A percentile compares a stretch with the other conserved stretches of the same genome.
These are phyloP conservation scores for Phataginus tricuspis DNA, from an alignment of 2,797 vertebrate species.

Conservation along the genomic window DNA sequence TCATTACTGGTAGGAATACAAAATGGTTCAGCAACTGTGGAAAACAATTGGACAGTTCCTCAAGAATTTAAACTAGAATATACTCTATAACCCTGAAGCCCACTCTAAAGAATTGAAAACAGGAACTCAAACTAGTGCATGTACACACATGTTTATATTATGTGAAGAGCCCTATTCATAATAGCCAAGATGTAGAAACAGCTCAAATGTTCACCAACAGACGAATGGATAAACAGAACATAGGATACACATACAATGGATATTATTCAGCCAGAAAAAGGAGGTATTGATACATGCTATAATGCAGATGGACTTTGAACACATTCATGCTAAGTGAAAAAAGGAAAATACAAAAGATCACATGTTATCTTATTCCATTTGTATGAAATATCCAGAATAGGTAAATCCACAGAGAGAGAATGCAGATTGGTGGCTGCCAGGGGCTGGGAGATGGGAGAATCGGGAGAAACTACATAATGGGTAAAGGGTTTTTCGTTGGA, in stretches of 20 bases:
- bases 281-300: neutral
- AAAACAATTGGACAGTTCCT: neutral
- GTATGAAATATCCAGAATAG: neutral
- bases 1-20: neutral
- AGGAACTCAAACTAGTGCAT: neutral
- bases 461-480: neutral
- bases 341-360: neutral
- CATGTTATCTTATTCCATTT: neutral
- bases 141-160: neutral
- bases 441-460: accelerated
- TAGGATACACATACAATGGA: neutral
- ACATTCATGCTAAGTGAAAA: neutral
- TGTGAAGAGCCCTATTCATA: neutral
- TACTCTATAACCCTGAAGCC: neutral
- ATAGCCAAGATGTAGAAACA: neutral
- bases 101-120: neutral
- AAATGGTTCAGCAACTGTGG: neutral
- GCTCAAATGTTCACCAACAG: neutral
- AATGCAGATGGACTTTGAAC: neutral
- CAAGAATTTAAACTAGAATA: neutral
- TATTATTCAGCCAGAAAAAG: neutral
- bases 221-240: neutral
- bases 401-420: neutral
- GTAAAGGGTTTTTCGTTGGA: neutral
- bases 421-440: neutral